phyloP scores from a whole-genome alignment of 2,888 invertebrate genomes.

The Acronicta alni region DNA sequence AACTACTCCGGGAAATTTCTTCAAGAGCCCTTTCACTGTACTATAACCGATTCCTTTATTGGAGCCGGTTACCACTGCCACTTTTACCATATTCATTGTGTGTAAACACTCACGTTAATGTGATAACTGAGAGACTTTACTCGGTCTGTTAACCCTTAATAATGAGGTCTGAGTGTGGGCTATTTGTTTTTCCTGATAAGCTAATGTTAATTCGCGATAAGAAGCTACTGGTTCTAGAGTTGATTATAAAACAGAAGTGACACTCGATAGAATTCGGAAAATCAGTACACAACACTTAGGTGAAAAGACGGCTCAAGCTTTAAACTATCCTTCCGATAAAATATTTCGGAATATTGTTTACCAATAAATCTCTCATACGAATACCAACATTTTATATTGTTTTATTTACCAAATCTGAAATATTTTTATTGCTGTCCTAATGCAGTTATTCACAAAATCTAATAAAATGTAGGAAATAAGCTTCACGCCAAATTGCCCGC shows the following conservation, averaged over 20 bases:
- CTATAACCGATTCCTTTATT: constrained; percentile 92
- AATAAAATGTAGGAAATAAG: constrained; percentile 52
- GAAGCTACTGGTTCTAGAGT: constrained; percentile 3
- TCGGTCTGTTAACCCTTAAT: constrained; percentile 17
- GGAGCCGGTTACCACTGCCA: constrained; percentile 89
- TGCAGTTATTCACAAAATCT: constrained; percentile 54
- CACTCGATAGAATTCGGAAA: not conserved
- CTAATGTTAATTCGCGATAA: constrained; percentile 27
- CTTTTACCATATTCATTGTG: constrained; percentile 41
- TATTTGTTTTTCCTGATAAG: constrained; percentile 15
- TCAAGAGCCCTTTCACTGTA: constrained; percentile 89
- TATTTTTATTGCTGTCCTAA: constrained; percentile 39
- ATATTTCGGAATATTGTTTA: not conserved
- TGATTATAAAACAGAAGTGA: constrained; percentile 13
- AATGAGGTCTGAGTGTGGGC: constrained; percentile 2
- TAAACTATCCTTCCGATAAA: not conserved
- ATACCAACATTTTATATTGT: constrained; percentile 9
- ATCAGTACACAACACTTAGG: not conserved
- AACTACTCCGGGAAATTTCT: constrained; percentile 89
- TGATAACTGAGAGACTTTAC: constrained; percentile 15
- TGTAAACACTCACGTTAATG: not conserved
- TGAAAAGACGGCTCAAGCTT: not conserved
- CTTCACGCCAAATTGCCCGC: constrained; percentile 51
- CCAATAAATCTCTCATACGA: not conserved
- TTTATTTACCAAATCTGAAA: constrained; percentile 35